Base-by-base conservation (phyloP, 2,888 invertebrate species). In the Pyralis farinalis region DNA sequence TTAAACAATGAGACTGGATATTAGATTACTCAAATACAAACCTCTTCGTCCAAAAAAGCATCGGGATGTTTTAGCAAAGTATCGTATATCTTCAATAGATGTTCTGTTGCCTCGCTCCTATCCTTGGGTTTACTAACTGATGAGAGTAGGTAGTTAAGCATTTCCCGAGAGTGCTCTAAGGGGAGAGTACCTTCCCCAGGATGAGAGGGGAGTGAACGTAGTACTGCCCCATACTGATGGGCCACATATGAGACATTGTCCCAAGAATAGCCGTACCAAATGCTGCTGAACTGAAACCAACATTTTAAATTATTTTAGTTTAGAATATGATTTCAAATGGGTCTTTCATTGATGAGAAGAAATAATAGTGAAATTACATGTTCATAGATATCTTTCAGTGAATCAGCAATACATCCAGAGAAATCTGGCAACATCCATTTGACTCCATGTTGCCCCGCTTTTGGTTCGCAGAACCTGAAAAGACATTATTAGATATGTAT, bases 401-500 rank as follows among this genome's bases (percentile, higher is more conserved):
- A 90, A 57, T 93, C 91, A 20, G 93, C 91, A 12, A 93, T 83
- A 64, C 96, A 96, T 11, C 89, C 88, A 1, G 95, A 94, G 66
- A 95, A 96, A 70, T 96, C 94, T 0, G 96, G 94, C 32, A 90
- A 74, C 55, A 91, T 90, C 96, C 96, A 96, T 48, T 92, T 91
- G 0, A 94, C 93, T 12, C 91, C 92, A 25, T 91, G 92, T 9
- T 78, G 76, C 43, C 80, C 76, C 1, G 84, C 76, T 58, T 84
- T 87, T 1, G 88, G 81, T 53, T 88, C 88, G 41, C 90, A 89
- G 47, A 86, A 86, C 46, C 88, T 90, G 53, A 29, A 16, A 16
- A 16, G 2, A 16, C n/a, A n/a, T n/a, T n/a, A n/a, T n/a, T n/a
- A n/a, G n/a, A n/a, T n/a, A n/a, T n/a, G n/a, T n/a, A n/a, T n/a